These are phyloP conservation scores for Sweltsa coloradensis DNA, from an alignment of 1,140 invertebrate species.

Conservation along the genomic window DNA sequence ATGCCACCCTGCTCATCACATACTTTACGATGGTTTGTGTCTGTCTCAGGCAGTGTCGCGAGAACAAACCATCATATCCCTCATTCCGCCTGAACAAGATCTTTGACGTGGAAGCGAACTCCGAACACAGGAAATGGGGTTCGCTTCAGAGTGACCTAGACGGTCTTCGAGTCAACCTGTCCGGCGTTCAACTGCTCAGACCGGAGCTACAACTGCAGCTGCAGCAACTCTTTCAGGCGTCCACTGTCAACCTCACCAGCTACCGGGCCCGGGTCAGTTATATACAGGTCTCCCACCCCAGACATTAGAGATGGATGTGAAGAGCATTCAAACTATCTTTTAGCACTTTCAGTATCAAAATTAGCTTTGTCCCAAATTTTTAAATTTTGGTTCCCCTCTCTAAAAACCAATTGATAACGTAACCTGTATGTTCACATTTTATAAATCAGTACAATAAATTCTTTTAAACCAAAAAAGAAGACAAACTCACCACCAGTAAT, in stretches of 20 bases:
- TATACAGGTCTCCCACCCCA: not conserved
- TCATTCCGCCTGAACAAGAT: slow-evolving; percentile 54
- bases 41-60: slow-evolving; percentile 45
- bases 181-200: slow-evolving; percentile 36
- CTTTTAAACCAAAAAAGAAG: too few relatives aligned
- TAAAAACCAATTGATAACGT: too few relatives aligned
- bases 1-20: too few relatives aligned
- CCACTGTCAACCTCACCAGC: slow-evolving; percentile 51
- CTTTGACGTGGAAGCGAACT: slow-evolving; percentile 44
- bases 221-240: slow-evolving; percentile 46
- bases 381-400: too few relatives aligned
- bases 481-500: too few relatives aligned
- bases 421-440: too few relatives aligned
- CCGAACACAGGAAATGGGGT: slow-evolving; percentile 46
- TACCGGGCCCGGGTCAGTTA: slow-evolving; percentile 34
- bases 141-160: slow-evolving; percentile 37
- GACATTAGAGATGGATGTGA: too few relatives aligned
- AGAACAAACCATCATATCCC: slow-evolving; percentile 51
- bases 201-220: slow-evolving; percentile 42
- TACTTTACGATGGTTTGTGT: too few relatives aligned
- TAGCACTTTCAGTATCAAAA: too few relatives aligned
- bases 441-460: too few relatives aligned
- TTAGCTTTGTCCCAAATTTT: too few relatives aligned
- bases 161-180: slow-evolving; percentile 33
- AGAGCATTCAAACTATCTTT: too few relatives aligned